Conservation (phyloP, 2,888 invertebrate genomes). For the Tetrapedia diversipes region DNA sequence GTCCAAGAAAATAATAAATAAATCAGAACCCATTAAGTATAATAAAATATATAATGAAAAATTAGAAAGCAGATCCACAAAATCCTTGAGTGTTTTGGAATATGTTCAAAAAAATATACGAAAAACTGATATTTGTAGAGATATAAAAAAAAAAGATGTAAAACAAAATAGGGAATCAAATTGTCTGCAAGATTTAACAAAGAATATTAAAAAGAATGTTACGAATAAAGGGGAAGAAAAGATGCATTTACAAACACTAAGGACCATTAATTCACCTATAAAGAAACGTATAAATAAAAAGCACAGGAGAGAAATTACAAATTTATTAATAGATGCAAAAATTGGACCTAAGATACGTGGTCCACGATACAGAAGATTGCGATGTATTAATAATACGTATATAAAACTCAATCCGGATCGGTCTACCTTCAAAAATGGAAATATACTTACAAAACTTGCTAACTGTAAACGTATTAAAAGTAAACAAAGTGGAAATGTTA, state of each 20-base stretch:
- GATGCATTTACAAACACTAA: constrained; percentile 43
- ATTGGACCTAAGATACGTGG: constrained; percentile 73
- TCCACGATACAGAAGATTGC: constrained; percentile 67
- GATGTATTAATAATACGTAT: constrained; percentile 55
- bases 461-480: constrained; percentile 36
- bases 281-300: constrained; percentile 67
- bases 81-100: constrained; percentile 21
- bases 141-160: constrained; percentile 2
- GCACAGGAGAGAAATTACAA: constrained; percentile 75
- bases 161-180: constrained; percentile 15
- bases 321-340: constrained; percentile 78
- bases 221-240: constrained; percentile 33
- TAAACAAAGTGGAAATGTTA: neutral
- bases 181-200: constrained; percentile 2
- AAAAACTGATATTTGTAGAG: neutral
- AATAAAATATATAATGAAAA: constrained; percentile 38
- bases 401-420: constrained; percentile 34
- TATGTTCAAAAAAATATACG: neutral
- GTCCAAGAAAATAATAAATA: constrained; percentile 53
- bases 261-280: constrained; percentile 36
- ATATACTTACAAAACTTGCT: constrained; percentile 38
- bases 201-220: constrained; percentile 23
- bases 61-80: constrained; percentile 9
- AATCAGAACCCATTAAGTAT: constrained; percentile 52
- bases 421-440: constrained; percentile 39